These are phyloP conservation scores for Malacosoma neustria DNA, from an alignment of 2,888 invertebrate genomes.

Conservation along the genomic window DNA sequence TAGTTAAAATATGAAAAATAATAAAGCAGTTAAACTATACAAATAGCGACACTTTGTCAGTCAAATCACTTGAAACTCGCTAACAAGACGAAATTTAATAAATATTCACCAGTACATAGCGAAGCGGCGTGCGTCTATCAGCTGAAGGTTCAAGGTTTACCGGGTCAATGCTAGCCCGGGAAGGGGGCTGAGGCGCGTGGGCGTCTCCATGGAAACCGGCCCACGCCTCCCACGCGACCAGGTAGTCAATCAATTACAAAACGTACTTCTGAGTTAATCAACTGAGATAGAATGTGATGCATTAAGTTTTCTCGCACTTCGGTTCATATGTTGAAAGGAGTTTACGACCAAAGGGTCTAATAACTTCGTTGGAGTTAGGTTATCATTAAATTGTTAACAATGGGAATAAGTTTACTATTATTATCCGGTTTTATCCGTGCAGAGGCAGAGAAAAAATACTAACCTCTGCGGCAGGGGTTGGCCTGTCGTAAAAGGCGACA, in stretches of 20 bases:
- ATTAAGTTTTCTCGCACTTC: conserved; percentile 5
- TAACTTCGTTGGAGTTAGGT: too few species aligned
- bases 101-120: not conserved
- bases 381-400: too few species aligned
- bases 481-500: too few species aligned
- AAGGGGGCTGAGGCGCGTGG: conserved; percentile 34
- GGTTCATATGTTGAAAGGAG: not conserved
- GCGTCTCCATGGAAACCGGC: conserved; percentile 60
- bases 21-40: too few species aligned
- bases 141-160: conserved; percentile 64
- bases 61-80: not conserved
- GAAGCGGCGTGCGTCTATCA: conserved; percentile 42
- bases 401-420: too few species aligned
- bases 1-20: too few species aligned
- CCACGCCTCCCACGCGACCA: conserved; percentile 54
- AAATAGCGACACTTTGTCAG: not conserved
- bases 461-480: too few species aligned
- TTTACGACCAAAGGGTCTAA: too few species aligned
- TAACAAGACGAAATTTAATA: conserved; percentile 2
- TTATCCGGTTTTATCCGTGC: too few species aligned
- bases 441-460: too few species aligned
- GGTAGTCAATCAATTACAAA: conserved; percentile 65
- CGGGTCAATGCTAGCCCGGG: conserved; percentile 52
- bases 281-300: conserved; percentile 10
- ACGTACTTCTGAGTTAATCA: conserved; percentile 28